Evolutionary conservation across 2,113 vertebrate species (phyloP), one percentile per base, ranked within the genome.

Genomic region (Haliaeetus leucogaster): DNA sequence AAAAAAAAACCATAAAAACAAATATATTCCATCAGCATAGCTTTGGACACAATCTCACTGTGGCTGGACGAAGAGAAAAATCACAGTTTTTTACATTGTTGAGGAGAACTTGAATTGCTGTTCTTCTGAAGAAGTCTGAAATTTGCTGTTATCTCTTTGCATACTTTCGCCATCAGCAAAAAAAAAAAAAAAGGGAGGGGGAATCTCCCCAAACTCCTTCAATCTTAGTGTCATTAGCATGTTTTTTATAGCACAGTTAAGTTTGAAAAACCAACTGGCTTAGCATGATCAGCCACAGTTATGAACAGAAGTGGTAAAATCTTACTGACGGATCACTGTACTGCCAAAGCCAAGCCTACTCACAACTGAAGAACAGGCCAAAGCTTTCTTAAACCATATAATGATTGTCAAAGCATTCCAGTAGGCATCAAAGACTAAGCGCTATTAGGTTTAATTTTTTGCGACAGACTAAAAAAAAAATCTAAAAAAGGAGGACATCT

Each of bases 1-100:
- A 98, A 96, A 89, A 97, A 94, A 94, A 89, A n/a, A n/a, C n/a
- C 71, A 73, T 13, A 27, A 82, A 93, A 82, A 59, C 87, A 92
- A 90, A 90, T 82, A 34, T 23, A 53, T 40, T 85, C 86, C 82
- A 48, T 65, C 83, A 85, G 67, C 36, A 38, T 11, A 79, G 66
- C 73, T 91, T 87, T 72, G 45, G 61, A 67, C 68, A 74, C 90
- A 55, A 16, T 48, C 80, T 82, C 68, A 20, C 61, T 91, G 92
- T 89, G 95, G 89, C 78, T 36, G 6, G 68, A 79, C 50, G 40
- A 93, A 89, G 82, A 95, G 86, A 91, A 95, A 97, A 96, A 93
- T 94, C 95, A 95, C 93, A 93, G 86, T 48, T 93, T 95, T 91
- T 94, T 89, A 30, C 48, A 61, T 79, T 27, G 59, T 73, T 96